These are phyloP conservation scores for Camelus bactrianus DNA, from an alignment of 2,113 vertebrate genomes.

Conservation along the genomic window DNA sequence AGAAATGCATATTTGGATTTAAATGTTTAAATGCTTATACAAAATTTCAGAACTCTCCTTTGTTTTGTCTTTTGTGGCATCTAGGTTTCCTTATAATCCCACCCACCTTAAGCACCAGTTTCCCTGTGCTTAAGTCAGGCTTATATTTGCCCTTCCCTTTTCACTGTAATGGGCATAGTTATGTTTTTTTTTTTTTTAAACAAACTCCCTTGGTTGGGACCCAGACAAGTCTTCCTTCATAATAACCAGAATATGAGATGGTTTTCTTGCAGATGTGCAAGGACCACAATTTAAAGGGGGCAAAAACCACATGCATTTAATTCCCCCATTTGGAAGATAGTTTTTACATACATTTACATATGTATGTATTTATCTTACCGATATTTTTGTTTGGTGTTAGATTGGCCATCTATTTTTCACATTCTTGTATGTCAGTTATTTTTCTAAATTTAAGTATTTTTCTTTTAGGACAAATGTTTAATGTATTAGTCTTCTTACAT, in stretches of 20 bases:
- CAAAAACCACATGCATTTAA: background rate
- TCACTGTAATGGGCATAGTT: background rate
- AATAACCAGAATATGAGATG: background rate
- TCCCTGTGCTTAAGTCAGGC: background rate
- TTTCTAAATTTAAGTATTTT: background rate
- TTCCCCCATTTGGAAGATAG: background rate
- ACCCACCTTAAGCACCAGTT: background rate
- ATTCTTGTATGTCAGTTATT: background rate
- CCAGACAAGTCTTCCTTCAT: background rate
- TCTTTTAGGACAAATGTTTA: background rate
- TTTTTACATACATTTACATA: background rate
- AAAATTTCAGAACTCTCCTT: background rate
- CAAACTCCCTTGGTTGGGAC: background rate
- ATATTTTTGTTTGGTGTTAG: background rate
- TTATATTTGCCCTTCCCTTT: background rate
- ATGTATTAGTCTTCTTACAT: background rate
- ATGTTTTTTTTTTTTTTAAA: background rate
- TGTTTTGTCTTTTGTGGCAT: background rate
- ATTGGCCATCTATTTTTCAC: background rate
- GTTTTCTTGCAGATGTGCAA: background rate
- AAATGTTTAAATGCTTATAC: background rate
- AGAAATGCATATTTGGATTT: background rate
- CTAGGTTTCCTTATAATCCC: background rate
- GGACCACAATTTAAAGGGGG: background rate
- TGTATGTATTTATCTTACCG: background rate